Percentiles rank a stretch among this genome's conserved stretches.
These are phyloP conservation scores for Dorcus hopei DNA, from an alignment of 2,888 invertebrate genomes.

Conservation along the genomic window DNA sequence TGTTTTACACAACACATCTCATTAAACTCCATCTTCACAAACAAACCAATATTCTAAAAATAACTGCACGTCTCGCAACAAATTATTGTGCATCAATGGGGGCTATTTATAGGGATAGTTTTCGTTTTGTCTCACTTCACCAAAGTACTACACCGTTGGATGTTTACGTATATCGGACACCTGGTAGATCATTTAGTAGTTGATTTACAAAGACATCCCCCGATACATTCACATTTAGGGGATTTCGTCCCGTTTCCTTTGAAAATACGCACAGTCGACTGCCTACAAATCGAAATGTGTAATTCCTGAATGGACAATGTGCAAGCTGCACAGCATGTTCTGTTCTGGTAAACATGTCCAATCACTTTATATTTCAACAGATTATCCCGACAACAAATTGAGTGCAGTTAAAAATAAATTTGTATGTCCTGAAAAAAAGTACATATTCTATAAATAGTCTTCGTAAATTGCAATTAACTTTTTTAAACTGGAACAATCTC, in stretches of 20 bases:
- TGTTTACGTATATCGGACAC: constrained; percentile 22
- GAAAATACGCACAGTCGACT: constrained; percentile 27
- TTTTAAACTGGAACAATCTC: too few species aligned
- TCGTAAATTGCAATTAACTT: too few species aligned
- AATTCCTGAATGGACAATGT: constrained; percentile 36
- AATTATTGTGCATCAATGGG: constrained; percentile 13
- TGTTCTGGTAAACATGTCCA: constrained; percentile 22
- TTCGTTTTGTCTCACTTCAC: background rate
- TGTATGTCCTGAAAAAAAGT: background rate
- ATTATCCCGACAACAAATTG: constrained; percentile 25
- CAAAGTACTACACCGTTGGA: background rate
- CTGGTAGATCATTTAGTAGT: constrained; percentile 31
- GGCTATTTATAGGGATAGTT: constrained; percentile 12
- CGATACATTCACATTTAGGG: constrained; percentile 28
- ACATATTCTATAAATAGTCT: too few species aligned
- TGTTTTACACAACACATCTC: constrained; percentile 6
- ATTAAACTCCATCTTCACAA: constrained; percentile 11
- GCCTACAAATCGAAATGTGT: constrained; percentile 30
- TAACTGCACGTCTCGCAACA: constrained; percentile 5
- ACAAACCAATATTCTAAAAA: constrained; percentile 10
- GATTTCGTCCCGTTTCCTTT: constrained; percentile 30
- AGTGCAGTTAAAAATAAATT: background rate
- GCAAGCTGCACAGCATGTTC: constrained; percentile 27
- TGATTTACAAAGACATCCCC: constrained; percentile 33
- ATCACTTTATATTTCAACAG: constrained; percentile 22